Evolutionary conservation across 2,888 invertebrate genomes (phyloP).

Genomic region (Tetragonula carbonaria): DNA sequence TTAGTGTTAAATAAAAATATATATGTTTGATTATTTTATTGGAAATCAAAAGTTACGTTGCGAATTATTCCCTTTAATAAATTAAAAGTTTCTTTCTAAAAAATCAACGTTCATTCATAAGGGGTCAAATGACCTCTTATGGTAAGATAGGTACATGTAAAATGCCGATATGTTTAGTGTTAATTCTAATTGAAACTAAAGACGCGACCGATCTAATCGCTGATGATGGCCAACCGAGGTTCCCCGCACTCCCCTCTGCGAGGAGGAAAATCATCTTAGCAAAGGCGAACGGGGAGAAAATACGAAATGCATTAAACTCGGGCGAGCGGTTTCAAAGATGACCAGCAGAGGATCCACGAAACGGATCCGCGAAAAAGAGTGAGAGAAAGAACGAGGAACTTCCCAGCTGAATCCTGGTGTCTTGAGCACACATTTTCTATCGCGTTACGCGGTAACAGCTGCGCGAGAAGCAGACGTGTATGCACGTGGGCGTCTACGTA

Average conservation of each 20-base stretch:
- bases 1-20: too few relatives aligned
- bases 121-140: too few relatives aligned
- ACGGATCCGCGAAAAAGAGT: neutral
- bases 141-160: too few relatives aligned
- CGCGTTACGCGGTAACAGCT: conserved; percentile 48
- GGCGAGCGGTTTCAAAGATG: conserved; percentile 43
- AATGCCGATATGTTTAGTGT: too few relatives aligned
- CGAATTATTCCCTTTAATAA: too few relatives aligned
- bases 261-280: neutral
- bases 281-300: conserved; percentile 7
- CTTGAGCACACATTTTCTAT: conserved; percentile 57
- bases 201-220: too few relatives aligned
- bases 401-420: conserved; percentile 38
- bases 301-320: conserved; percentile 64
- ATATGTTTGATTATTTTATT: too few relatives aligned
- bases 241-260: conserved; percentile 21
- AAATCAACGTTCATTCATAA: too few relatives aligned
- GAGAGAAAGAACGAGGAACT: conserved; percentile 30
- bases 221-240: too few relatives aligned
- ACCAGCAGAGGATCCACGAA: conserved; percentile 11
- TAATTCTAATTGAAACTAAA: too few relatives aligned
- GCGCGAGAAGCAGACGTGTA: neutral
- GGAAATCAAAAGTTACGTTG: too few relatives aligned
- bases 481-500: conserved; percentile 52
- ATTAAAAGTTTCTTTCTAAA: too few relatives aligned